Evolutionary conservation across 2,888 invertebrate species (phyloP), one percentile per base, ranked within the genome.

Genomic region (Erannis defoliaria): DNA sequence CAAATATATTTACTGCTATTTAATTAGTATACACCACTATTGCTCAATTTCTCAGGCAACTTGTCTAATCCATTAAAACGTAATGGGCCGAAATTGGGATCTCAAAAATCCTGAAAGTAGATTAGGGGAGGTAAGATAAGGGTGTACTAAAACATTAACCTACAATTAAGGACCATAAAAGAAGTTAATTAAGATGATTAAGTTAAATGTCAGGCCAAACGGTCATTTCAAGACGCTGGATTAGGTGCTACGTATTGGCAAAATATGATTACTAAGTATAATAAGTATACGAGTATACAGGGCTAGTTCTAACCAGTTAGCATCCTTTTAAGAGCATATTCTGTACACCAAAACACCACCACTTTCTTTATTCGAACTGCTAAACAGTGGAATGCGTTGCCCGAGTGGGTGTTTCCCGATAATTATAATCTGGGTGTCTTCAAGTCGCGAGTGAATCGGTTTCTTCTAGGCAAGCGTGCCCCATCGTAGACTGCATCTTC

Each of bases 171-270:
- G 55, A 16, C 63, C 33, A 53, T 57, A 57, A 53, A n/a, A 55
- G 46, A 63, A 61, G 57, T 65, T 63, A 61, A 67, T 67, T 61
- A 58, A 21, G 29, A 49, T 61, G 46, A 65, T 63, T 63, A 62
- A 67, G 63, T 60, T 18, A 33, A 63, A 62, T 59, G 38, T 53
- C 48, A 42, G 48, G 51, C 38, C 48, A 43, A 53, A 12, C 31
- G 57, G 57, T 62, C 56, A 62, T 48, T 62, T 46, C 12, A 21
- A 43, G 29, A 40, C 16, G 37, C 31, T 18, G 29, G 19, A 18
- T 40, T 33, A 19, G 0, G 14, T 31, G 10, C 33, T 33, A 12
- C 33, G n/a, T 33, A 6, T 33, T 12, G 10, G 6, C 9, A 31
- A 19, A n/a, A n/a, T n/a, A n/a, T n/a, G n/a, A n/a, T n/a, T n/a